These are phyloP conservation scores for Scaptomyza tumidula DNA, from an alignment of 2,888 invertebrate species.

Conservation along the genomic window DNA sequence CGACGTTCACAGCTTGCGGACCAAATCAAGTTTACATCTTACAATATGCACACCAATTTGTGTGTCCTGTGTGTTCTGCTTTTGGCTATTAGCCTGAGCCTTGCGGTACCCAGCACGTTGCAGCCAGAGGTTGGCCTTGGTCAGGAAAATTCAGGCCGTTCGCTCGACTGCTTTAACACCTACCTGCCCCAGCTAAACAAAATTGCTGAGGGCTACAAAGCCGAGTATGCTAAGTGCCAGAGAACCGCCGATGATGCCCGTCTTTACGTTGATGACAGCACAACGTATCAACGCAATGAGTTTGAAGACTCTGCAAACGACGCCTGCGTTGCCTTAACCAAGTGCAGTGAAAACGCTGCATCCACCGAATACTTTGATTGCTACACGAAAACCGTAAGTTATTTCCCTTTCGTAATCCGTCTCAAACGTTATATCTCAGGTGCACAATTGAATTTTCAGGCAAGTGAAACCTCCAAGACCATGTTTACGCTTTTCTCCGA, in stretches of 20 bases:
- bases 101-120: slow-evolving; percentile 12
- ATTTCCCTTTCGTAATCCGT: background rate
- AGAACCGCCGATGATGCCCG: background rate
- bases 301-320: slow-evolving; percentile 42
- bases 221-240: slow-evolving; percentile 42
- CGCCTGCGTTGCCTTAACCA: slow-evolving; percentile 48
- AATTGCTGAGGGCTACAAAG: slow-evolving; percentile 35
- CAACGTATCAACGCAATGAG: slow-evolving; percentile 35
- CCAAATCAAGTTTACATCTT: background rate
- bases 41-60: slow-evolving; percentile 52
- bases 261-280: slow-evolving; percentile 34
- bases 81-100: slow-evolving; percentile 55
- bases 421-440: background rate
- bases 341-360: slow-evolving; percentile 24
- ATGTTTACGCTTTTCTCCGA: slow-evolving; percentile 64
- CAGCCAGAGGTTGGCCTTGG: slow-evolving; percentile 42
- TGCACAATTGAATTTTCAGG: slow-evolving; percentile 31
- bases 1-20: slow-evolving; percentile 37
- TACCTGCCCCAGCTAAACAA: slow-evolving; percentile 57
- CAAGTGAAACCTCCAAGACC: slow-evolving; percentile 27
- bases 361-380: slow-evolving; percentile 60
- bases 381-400: slow-evolving; percentile 55
- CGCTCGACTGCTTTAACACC: slow-evolving; percentile 62
- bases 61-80: slow-evolving; percentile 41
- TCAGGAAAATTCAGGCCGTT: slow-evolving; percentile 42